A percentile compares a stretch with the other conserved stretches of the same genome.
phyloP scores from a whole-genome alignment of 2,888 invertebrate genomes.

The Diaphora mendica region DNA sequence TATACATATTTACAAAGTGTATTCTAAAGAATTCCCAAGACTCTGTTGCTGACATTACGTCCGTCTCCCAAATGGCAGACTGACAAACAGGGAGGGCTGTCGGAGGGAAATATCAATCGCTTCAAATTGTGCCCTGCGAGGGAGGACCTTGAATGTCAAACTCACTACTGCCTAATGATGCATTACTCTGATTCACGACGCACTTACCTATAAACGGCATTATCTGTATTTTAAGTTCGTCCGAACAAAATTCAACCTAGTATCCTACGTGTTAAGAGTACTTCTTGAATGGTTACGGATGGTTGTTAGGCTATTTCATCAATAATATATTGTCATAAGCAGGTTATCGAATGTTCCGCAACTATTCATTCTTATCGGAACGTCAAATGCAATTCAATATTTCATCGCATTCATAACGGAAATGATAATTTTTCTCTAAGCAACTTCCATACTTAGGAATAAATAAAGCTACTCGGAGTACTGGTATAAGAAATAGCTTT shows the following conservation, averaged over 20 bases:
- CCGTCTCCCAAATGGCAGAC: conserved; percentile 57
- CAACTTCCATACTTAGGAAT: conserved; percentile 4
- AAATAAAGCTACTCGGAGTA: neutral
- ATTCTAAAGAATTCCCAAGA: conserved; percentile 55
- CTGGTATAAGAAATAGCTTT: neutral
- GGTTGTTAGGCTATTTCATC: conserved; percentile 32
- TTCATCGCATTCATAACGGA: conserved; percentile 47
- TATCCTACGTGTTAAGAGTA: neutral
- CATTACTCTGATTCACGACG: conserved; percentile 66
- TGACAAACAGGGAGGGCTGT: conserved; percentile 55
- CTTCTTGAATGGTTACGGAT: conserved; percentile 10
- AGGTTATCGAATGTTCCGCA: conserved; percentile 61
- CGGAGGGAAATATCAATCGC: conserved; percentile 71
- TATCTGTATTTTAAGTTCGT: conserved; percentile 25
- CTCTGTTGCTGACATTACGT: conserved; percentile 54
- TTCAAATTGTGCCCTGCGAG: conserved; percentile 63
- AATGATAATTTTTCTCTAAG: conserved; percentile 45
- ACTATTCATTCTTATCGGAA: conserved; percentile 65
- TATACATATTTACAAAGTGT: conserved; percentile 38
- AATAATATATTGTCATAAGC: conserved; percentile 52
- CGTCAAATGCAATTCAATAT: conserved; percentile 58
- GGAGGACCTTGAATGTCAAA: conserved; percentile 73
- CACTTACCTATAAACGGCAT: conserved; percentile 54
- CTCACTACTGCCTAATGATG: conserved; percentile 69
- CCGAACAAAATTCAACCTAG: conserved; percentile 33